phyloP scores from a whole-genome alignment of 2,888 invertebrate species.

The Tillus elongatus region DNA sequence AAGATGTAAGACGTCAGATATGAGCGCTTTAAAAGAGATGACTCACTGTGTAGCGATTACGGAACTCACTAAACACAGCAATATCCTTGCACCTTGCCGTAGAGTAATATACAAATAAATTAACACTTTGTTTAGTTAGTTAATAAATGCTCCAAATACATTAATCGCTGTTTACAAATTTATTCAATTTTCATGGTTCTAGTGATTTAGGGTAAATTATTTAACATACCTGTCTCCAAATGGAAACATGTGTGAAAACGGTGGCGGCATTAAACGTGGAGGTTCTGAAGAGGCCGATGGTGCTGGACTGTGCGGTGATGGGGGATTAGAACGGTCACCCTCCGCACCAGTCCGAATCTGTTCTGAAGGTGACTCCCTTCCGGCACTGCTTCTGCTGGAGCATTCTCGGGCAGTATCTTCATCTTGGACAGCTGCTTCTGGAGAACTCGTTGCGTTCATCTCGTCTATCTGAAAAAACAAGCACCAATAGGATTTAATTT shows the following conservation, averaged over 20 bases:
- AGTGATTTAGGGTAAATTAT: no score
- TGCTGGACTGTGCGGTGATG: constrained; percentile 48
- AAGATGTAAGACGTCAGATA: no score
- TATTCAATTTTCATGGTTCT: no score
- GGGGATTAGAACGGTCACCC: constrained; percentile 33
- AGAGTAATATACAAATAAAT: no score
- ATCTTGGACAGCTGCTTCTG: constrained; percentile 32
- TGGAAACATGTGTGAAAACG: constrained; percentile 62
- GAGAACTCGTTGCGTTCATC: constrained; percentile 30
- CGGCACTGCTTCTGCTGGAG: constrained; percentile 36
- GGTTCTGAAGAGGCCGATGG: constrained; percentile 52
- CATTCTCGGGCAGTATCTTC: constrained; percentile 35
- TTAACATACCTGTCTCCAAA: constrained; percentile 51
- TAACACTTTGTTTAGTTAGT: no score
- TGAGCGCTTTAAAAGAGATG: no score
- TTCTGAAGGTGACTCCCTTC: constrained; percentile 28
- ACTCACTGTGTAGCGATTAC: no score
- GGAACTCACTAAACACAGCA: no score
- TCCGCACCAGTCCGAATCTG: constrained; percentile 26
- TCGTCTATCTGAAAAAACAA: constrained; percentile 29
- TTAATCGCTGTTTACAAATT: no score
- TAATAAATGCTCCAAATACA: no score
- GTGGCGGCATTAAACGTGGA: constrained; percentile 49
- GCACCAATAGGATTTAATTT: no score
- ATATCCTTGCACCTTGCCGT: no score